Base-by-base conservation (phyloP, 2,113 vertebrate genomes). In the Helogale parvula region DNA sequence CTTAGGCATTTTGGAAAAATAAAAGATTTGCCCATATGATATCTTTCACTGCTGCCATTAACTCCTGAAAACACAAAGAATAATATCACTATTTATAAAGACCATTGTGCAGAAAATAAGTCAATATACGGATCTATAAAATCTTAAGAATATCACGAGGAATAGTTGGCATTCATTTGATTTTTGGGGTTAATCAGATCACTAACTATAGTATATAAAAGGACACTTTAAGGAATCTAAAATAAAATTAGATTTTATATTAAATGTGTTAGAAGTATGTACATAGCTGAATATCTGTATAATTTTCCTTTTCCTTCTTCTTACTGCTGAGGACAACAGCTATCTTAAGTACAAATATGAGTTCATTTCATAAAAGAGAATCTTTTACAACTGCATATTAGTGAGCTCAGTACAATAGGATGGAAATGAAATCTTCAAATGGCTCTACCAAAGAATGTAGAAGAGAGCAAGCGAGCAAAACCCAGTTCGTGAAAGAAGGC, bases 1-100 rank as follows among this genome's bases (percentile, higher is more conserved):
- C 41, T 90, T 2, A 74, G 23, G 14, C 54, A 91, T 96, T 98
- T 90, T 97, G 84, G 82, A 95, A 96, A 88, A 94, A 96, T 91
- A 77, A 60, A 29, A 94, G 69, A 96, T 88, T 93, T 90, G 86
- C 88, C 97, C 81, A 94, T 3, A 3, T 60, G 3, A 15, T 96
- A 50, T 97, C 88, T 91, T 97, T 98, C 52, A 84, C 79, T 90
- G 77, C 29, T 68, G 96, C 63, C 66, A 69, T 97, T 96, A 97
- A 2, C n/a, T 88, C 50, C 69, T 47, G 12, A 71, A 97, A 89
- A 69, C 16, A 65, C 6, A 94, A 68, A 57, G 23, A 74, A n/a
- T 69, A 52, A 69, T 79, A 47, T 10, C 16, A 35, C 7, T 63
- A 5, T 19, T 29, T 35, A 5, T 54, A 17, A 3, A 94, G 21